Base-by-base conservation (phyloP, 2,888 invertebrate genomes). In the Cepaea hortensis region DNA sequence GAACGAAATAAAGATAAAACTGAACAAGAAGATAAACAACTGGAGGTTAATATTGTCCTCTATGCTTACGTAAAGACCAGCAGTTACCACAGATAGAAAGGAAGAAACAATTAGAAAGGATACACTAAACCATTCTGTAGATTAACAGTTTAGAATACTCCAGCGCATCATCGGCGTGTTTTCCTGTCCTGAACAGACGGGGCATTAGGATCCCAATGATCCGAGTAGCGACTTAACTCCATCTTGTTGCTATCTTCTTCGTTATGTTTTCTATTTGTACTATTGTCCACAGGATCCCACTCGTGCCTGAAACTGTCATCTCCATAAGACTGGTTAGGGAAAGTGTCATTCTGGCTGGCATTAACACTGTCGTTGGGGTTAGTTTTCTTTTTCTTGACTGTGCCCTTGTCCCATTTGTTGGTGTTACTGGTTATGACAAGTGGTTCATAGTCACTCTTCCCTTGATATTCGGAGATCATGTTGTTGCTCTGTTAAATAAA, bases 391-490 rank as follows among this genome's bases (percentile, higher is more conserved):
- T 73, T 73, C 46, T 23, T 80, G 72, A 20, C n/a, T 55, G 6
- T 62, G 13, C 70, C 46, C 46, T 62, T 85, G 3, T 79, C 81
- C 85, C 85, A 85, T 46, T 86, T 86, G 70, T 81, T 86, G n/a
- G 61, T 77, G 65, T 61, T 23, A 23, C 46, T 50, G 68, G 81
- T 81, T 65, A 86, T 81, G 50, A 18, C 68, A 7, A 81, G 75
- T 20, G 81, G 86, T 4, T 86, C 86, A 6, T 73, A 46, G n/a
- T 73, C 50, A 9, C 73, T 46, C 48, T 82, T 81, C 15, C 86
- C 86, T 48, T 86, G 81, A 46, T 80, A 81, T 23, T 86, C 86
- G 15, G 86, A 81, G 46, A 86, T 81, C 86, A 86, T 86, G 76
- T 86, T 86, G 86, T 86, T 81, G 75, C 86, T 86, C 86, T 86